Conservation (phyloP, 2,888 invertebrate species). For the Lasioglossum pauxillum region DNA sequence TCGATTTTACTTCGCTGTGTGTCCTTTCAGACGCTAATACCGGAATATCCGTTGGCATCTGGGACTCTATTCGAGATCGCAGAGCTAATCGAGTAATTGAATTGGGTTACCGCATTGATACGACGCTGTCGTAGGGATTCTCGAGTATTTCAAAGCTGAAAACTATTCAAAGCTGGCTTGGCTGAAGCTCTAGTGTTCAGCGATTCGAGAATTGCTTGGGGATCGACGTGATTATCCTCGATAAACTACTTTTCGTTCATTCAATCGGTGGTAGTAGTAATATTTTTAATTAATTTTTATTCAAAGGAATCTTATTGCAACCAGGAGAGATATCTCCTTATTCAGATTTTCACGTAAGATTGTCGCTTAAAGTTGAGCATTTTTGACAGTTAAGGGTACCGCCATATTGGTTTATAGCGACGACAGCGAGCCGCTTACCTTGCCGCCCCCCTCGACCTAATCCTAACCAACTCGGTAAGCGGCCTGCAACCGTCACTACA, state of each 20-base stretch:
- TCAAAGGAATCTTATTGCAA: no score
- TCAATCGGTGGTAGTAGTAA: no score
- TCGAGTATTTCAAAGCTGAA: neutral
- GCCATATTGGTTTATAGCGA: no score
- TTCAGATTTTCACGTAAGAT: no score
- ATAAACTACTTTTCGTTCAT: neutral
- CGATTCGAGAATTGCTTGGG: neutral
- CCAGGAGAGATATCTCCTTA: no score
- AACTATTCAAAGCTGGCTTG: neutral
- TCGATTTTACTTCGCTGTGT: neutral
- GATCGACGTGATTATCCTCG: neutral
- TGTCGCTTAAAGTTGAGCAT: no score
- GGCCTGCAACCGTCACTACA: no score
- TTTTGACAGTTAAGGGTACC: no score
- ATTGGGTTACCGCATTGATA: neutral
- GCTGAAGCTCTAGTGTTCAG: neutral
- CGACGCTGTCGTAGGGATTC: neutral
- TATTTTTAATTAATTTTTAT: no score
- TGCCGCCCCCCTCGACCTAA: no score
- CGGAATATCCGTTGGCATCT: neutral
- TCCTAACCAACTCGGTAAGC: no score
- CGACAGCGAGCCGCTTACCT: no score
- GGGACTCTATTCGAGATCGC: neutral
- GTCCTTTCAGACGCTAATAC: neutral
- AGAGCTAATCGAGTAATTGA: conserved; percentile 8